Evolutionary conservation across 1,140 invertebrate genomes (phyloP), one percentile per base, ranked within the genome.

Genomic region (Calephelis nemesis): DNA sequence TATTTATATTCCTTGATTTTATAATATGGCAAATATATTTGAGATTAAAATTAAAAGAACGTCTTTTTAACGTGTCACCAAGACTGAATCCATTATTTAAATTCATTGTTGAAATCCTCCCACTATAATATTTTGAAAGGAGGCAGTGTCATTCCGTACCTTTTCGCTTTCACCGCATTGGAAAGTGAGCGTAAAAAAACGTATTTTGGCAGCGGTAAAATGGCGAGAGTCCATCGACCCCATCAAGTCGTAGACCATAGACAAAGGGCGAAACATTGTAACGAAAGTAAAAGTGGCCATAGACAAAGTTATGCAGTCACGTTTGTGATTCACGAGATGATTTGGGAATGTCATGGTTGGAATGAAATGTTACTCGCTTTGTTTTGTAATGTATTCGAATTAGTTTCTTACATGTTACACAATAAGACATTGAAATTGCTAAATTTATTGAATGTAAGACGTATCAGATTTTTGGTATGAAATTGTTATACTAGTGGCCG

Each of bases 181-280:
- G 89, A 91, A 91, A 91, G 89, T 91, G 83, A 91, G 83, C 86
- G 89, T 87, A 89, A 91, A 90, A n/a, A 90, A 91, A 89, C 79
- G 82, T 80, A 90, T 90, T 91, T 91, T 88, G 89, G 87, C 89
- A 91, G 88, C 85, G 78, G 77, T 84, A 85, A 83, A 87, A 89
- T 84, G 83, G 79, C 81, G 81, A 67, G 76, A 81, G 88, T 79
- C 76, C 88, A 79, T 81, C 77, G 87, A 89, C 87, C 87, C 74
- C 79, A 76, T 52, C 80, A 75, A 84, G 77, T 87, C 83, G 86
- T 86, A 84, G 88, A 83, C 82, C 81, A 81, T 81, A 88, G 83
- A 88, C 85, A 90, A 90, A 90, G 87, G 84, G 82, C 78, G 75
- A 75, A 75, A 83, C 85, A 76, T 83, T 81, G 76, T 77, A 73